phyloP scores from a whole-genome alignment of 35 echinoderm and acorn worm species.

The Ophioderma brevispina region DNA sequence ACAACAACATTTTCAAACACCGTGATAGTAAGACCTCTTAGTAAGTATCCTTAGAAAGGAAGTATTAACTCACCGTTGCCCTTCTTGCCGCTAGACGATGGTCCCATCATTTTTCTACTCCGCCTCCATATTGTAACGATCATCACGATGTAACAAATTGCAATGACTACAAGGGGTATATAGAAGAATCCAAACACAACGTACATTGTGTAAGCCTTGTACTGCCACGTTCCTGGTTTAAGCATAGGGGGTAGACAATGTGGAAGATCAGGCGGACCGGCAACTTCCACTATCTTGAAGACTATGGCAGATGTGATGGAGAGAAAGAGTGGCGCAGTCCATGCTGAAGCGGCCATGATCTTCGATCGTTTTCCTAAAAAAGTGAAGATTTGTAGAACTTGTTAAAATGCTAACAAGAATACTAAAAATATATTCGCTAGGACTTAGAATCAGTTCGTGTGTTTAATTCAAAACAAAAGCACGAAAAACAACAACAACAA shows the following conservation, averaged over 20 bases:
- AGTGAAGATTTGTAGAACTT: too few relatives aligned
- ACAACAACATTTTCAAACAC: too few relatives aligned
- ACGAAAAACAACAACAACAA: too few relatives aligned
- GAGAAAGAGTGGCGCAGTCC: conserved; percentile 55
- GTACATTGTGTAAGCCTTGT: conserved; percentile 67
- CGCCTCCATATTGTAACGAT: conserved; percentile 87
- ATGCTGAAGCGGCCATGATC: conserved; percentile 74
- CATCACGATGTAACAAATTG: conserved; percentile 85
- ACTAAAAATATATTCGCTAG: too few relatives aligned
- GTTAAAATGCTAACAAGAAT: too few relatives aligned
- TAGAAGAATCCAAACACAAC: conserved; percentile 72
- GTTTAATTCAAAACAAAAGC: too few relatives aligned
- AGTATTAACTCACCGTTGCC: background rate
- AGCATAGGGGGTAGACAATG: conserved; percentile 35
- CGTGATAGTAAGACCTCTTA: too few relatives aligned
- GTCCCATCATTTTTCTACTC: conserved; percentile 72
- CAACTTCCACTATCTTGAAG: conserved; percentile 25
- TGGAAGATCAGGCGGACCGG: background rate
- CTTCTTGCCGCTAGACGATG: conserved; percentile 12
- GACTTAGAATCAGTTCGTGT: too few relatives aligned
- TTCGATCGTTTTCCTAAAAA: conserved; percentile 74
- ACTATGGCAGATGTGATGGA: conserved; percentile 51
- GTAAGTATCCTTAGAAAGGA: too few relatives aligned
- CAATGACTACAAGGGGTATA: conserved; percentile 83
- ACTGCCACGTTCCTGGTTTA: background rate